Evolutionary conservation across 1,140 invertebrate genomes (phyloP).

Genomic region (Cecropterus lyciades): DNA sequence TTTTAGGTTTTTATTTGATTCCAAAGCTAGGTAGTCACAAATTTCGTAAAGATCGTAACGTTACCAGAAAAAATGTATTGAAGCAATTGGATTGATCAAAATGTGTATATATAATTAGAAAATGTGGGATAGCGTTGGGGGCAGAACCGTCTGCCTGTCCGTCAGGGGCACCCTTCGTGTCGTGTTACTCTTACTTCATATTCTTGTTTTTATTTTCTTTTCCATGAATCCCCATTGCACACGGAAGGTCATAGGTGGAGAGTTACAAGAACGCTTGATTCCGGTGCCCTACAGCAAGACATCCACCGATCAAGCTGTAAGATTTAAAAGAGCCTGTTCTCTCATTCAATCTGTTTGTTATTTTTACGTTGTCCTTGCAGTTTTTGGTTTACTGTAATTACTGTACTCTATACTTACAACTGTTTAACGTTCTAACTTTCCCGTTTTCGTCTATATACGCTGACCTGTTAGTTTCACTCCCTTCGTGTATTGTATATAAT

Average conservation of each 20-base stretch:
- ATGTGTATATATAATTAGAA: not conserved
- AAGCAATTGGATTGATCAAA: not conserved
- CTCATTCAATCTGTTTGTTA: conserved; percentile 70
- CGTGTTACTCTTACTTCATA: conserved; percentile 77
- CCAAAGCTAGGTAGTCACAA: conserved; percentile 22
- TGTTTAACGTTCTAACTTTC: conserved; percentile 59
- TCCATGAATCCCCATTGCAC: conserved; percentile 88
- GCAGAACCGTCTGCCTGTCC: conserved; percentile 32
- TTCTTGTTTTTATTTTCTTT: conserved; percentile 85
- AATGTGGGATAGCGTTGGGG: conserved; percentile 47
- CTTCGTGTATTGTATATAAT: conserved; percentile 17
- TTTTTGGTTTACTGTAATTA: conserved; percentile 60
- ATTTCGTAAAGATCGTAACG: too few relatives aligned
- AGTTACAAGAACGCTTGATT: conserved; percentile 99
- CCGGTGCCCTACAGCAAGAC: conserved; percentile 99
- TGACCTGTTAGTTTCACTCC: conserved; percentile 60
- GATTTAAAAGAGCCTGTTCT: conserved; percentile 81
- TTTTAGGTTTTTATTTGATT: conserved; percentile 11
- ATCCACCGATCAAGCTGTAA: conserved; percentile 99
- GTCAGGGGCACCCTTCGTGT: conserved; percentile 50
- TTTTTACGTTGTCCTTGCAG: conserved; percentile 59
- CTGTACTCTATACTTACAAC: conserved; percentile 68
- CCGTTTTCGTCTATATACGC: conserved; percentile 47
- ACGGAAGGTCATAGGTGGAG: conserved; percentile 99
- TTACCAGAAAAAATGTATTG: too few relatives aligned